Evolutionary conservation across 2,113 vertebrate genomes (phyloP).

Genomic region (Barbus barbus): DNA sequence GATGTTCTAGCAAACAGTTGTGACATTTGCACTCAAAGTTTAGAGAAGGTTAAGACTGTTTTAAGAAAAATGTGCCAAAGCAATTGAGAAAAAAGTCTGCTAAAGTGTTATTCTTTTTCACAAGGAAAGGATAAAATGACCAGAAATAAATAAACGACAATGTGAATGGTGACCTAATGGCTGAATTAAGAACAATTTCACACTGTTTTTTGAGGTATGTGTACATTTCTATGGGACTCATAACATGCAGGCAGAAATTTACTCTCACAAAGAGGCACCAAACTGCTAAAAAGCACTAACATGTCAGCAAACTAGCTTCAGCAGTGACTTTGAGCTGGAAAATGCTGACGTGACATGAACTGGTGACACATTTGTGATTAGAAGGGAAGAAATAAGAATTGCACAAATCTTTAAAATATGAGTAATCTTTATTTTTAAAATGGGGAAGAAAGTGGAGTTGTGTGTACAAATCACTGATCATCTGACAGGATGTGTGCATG

Average conservation of each 20-base stretch:
- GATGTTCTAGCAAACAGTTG: too few relatives aligned
- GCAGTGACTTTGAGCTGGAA: not conserved
- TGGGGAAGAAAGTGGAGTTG: too few relatives aligned
- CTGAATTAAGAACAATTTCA: not conserved
- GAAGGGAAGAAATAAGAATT: not conserved
- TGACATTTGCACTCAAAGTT: too few relatives aligned
- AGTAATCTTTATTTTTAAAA: constrained; percentile 3
- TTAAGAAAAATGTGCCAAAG: too few relatives aligned
- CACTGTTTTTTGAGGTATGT: not conserved
- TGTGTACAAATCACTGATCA: not conserved
- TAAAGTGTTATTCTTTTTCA: not conserved
- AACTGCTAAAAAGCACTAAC: not conserved
- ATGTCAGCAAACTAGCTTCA: constrained; percentile 7
- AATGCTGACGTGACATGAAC: not conserved
- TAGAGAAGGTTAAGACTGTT: too few relatives aligned
- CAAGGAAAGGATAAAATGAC: not conserved
- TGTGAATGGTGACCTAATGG: not conserved
- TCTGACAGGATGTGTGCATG: not conserved
- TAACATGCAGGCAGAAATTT: not conserved
- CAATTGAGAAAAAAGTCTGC: not conserved
- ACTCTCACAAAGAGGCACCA: not conserved
- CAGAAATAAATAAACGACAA: not conserved
- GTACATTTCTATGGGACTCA: not conserved
- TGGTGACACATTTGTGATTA: constrained; percentile 20
- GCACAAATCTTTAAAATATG: not conserved